These are phyloP conservation scores for Drosophila lacicola DNA, from an alignment of 2,888 invertebrate genomes.

Conservation along the genomic window DNA sequence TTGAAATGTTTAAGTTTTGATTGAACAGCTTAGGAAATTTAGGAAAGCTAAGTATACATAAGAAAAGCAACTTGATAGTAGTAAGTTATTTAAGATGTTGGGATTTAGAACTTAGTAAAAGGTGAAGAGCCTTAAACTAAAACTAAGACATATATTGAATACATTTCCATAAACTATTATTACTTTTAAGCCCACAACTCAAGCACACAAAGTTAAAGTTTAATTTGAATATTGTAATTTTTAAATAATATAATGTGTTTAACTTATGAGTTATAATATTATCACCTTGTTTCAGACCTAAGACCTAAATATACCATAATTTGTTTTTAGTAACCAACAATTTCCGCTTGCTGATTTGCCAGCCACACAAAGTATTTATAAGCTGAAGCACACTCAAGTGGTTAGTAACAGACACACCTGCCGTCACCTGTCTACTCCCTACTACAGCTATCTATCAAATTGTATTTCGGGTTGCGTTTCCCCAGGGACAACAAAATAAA, in stretches of 20 bases:
- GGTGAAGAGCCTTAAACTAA: too few species aligned
- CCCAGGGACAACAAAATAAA: constrained; percentile 32
- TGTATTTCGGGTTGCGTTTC: constrained; percentile 25
- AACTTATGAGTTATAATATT: not conserved
- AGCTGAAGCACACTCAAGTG: not conserved
- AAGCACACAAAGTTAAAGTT: too few species aligned
- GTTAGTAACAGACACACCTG: constrained; percentile 13
- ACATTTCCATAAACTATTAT: too few species aligned
- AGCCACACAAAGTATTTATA: constrained; percentile 12
- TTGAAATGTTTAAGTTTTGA: constrained; percentile 61
- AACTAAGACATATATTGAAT: too few species aligned
- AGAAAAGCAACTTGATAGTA: not conserved
- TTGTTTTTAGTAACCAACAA: not conserved
- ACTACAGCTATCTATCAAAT: constrained; percentile 22
- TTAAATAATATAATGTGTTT: not conserved
- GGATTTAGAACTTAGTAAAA: too few species aligned
- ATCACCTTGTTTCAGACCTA: too few species aligned
- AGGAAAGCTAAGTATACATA: not conserved
- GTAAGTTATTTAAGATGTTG: not conserved
- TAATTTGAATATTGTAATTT: not conserved
- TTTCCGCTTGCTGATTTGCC: not conserved
- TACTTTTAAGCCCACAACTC: too few species aligned
- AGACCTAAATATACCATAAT: not conserved
- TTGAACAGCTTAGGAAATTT: constrained; percentile 50
- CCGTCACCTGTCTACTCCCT: not conserved